Conservation (phyloP, 2,797 vertebrate species). For the Paramormyrops hopkinsi region DNA sequence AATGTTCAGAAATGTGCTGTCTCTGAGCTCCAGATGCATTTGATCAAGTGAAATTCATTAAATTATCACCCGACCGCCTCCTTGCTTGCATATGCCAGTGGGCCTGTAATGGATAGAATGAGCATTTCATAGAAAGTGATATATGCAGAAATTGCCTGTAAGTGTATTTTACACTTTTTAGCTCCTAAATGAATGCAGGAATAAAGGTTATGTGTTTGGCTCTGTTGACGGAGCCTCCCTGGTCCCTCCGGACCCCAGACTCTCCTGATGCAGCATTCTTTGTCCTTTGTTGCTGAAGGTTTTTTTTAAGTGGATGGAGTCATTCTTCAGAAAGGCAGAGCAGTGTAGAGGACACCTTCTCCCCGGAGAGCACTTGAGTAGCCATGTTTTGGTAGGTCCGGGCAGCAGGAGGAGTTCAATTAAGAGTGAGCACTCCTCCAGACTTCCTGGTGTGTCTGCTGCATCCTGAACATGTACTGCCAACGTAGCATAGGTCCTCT, state of each 20-base stretch:
- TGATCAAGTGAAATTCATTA: neutral
- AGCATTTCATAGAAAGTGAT: too few species aligned
- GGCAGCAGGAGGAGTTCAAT: neutral
- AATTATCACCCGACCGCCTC: neutral
- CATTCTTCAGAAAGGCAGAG: neutral
- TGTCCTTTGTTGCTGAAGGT: neutral
- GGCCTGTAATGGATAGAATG: neutral
- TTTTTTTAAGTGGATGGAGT: conserved; percentile 3
- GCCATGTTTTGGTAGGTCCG: neutral
- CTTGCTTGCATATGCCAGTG: neutral
- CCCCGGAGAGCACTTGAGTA: neutral
- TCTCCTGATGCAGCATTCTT: neutral
- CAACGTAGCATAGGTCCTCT: neutral
- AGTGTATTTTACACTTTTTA: neutral
- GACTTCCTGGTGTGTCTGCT: neutral
- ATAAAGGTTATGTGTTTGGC: neutral
- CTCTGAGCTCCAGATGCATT: neutral
- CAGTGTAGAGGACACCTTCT: neutral
- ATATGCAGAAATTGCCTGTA: too few species aligned
- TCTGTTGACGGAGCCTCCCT: neutral
- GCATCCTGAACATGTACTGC: neutral
- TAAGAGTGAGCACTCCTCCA: too few species aligned
- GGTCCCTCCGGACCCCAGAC: neutral
- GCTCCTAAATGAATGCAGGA: neutral
- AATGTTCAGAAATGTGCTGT: neutral